Conservation (phyloP, 2,888 invertebrate genomes). For the Pyrocoelia pectoralis region DNA sequence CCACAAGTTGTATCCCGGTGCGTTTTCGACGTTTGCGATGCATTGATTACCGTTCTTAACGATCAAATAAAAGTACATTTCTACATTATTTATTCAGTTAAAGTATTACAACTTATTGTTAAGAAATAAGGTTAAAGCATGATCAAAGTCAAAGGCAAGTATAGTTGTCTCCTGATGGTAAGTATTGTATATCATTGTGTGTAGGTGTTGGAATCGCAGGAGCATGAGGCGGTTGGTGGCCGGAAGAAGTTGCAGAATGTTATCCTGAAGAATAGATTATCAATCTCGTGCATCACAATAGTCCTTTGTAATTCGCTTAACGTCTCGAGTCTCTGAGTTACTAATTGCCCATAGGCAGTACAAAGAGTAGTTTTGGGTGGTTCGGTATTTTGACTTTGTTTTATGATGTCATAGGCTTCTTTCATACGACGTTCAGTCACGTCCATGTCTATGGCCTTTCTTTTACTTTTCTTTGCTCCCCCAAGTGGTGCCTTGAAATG, state of each 20-base stretch:
- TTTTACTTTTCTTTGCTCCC: no score
- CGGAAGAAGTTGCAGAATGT: not conserved
- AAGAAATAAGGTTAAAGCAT: not conserved
- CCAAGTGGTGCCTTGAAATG: not conserved
- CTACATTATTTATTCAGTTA: not conserved
- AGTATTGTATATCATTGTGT: not conserved
- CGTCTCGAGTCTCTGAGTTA: not conserved
- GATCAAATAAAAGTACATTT: not conserved
- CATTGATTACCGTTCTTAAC: not conserved
- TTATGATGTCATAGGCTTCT: not conserved
- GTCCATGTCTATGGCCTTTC: not conserved
- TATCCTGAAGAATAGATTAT: not conserved
- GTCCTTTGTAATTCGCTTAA: not conserved
- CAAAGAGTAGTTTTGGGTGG: not conserved
- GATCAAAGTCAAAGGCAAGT: no score
- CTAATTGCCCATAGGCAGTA: not conserved
- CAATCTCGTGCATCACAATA: not conserved
- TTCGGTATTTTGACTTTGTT: not conserved
- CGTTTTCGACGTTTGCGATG: not conserved
- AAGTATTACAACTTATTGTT: not conserved
- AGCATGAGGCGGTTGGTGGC: not conserved
- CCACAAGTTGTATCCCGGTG: not conserved
- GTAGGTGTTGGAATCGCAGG: not conserved
- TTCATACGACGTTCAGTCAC: not conserved
- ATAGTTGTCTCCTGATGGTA: no score